A percentile compares a stretch with the other conserved stretches of the same genome.
These are phyloP conservation scores for Marisa cornuarietis DNA, from an alignment of 1,140 invertebrate species.

Conservation along the genomic window DNA sequence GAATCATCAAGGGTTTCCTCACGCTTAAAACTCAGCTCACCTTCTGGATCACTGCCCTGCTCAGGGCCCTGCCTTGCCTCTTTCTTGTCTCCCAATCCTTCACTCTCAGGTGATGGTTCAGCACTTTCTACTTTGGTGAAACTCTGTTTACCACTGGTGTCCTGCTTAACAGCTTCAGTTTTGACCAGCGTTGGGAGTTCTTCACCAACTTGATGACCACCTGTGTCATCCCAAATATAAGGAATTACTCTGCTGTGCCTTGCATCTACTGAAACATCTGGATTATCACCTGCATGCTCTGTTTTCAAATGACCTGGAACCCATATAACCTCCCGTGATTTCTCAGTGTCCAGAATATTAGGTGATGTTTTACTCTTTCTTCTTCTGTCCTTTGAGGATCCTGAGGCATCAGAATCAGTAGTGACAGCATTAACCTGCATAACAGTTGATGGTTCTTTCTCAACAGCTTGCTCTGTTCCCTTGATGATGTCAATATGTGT, in stretches of 20 bases:
- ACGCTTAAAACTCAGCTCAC: conserved; percentile 22
- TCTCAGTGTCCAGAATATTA: no score
- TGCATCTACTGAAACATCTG: background rate
- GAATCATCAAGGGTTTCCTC: conserved; percentile 29
- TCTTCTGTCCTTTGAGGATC: no score
- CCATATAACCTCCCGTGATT: no score
- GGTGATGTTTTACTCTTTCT: no score
- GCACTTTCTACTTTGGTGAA: conserved; percentile 17
- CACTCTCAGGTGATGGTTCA: conserved; percentile 31
- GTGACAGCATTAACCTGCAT: no score
- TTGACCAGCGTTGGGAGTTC: background rate
- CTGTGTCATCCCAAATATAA: background rate
- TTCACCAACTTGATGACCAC: background rate
- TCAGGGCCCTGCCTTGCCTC: background rate
- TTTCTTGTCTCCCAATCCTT: conserved; percentile 17
- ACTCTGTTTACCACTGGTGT: background rate
- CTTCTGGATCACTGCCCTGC: conserved; percentile 13
- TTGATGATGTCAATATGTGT: no score
- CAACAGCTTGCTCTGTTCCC: no score
- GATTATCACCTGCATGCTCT: background rate
- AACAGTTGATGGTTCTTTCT: no score
- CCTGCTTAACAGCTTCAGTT: background rate
- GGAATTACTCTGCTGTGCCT: background rate
- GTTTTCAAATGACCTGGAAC: no score
- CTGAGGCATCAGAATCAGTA: no score